Conservation (phyloP, 1,140 invertebrate genomes). For the Scaptomyza hsui region DNA sequence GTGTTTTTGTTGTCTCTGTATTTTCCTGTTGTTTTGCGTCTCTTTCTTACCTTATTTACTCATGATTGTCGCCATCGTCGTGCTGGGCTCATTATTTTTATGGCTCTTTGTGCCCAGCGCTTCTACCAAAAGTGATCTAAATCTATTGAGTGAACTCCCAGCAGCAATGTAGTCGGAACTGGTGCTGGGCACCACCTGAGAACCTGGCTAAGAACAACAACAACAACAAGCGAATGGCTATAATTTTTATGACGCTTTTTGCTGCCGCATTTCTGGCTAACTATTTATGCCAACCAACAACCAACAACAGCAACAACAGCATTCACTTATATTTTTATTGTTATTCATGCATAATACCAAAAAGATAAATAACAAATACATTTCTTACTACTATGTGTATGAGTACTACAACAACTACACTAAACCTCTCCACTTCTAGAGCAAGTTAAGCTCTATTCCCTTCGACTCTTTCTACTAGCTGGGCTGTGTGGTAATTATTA, state of each 20-base stretch:
- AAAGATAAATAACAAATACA: conserved; percentile 82
- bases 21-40: conserved; percentile 19
- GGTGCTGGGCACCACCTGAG: conserved; percentile 54
- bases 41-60: conserved; percentile 47
- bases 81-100: conserved; percentile 79
- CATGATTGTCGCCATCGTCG: conserved; percentile 78
- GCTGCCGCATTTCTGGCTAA: conserved; percentile 63
- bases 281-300: conserved; percentile 53
- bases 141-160: conserved; percentile 76
- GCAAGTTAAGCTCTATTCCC: neutral
- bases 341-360: conserved; percentile 81
- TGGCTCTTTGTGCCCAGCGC: conserved; percentile 59
- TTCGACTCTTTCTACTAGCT: neutral
- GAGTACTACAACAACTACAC: conserved; percentile 33
- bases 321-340: conserved; percentile 73
- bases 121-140: conserved; percentile 70
- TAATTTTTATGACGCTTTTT: conserved; percentile 65
- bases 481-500: conserved; percentile 72
- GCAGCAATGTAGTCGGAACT: conserved; percentile 15
- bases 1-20: conserved; percentile 19
- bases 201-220: conserved; percentile 33
- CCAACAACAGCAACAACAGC: conserved; percentile 32
- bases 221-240: conserved; percentile 56
- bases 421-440: conserved; percentile 12
- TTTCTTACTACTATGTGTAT: conserved; percentile 69